Conservation (phyloP, 2,113 vertebrate species). For the Mystacornis crossleyi region DNA sequence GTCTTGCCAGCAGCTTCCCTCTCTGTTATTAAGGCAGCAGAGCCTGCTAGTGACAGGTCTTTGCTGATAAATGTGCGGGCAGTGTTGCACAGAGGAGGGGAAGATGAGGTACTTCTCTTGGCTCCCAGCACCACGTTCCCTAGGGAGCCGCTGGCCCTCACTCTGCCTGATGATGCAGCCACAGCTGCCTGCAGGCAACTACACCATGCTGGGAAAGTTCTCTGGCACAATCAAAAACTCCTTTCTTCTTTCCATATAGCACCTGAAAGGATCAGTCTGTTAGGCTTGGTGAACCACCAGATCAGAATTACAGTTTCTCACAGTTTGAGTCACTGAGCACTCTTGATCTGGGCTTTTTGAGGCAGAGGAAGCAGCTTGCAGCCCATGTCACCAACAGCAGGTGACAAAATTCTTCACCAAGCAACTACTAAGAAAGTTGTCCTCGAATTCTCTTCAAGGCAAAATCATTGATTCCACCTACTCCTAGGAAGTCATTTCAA, state of each 20-base stretch:
- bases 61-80: neutral
- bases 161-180: neutral
- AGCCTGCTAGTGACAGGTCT: neutral
- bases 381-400: neutral
- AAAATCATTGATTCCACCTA: neutral
- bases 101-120: neutral
- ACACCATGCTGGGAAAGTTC: neutral
- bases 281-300: neutral
- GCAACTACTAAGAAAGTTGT: neutral
- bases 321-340: neutral
- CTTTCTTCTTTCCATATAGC: neutral
- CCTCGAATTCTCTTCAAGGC: neutral
- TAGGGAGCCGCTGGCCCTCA: neutral
- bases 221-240: neutral
- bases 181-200: neutral
- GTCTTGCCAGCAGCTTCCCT: neutral
- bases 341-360: neutral
- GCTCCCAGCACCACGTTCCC: neutral
- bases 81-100: neutral
- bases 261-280: neutral
- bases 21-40: neutral
- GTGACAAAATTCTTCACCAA: neutral
- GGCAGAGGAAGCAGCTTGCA: neutral
- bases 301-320: neutral
- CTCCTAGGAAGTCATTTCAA: neutral